Percentiles rank a stretch among this genome's conserved stretches.
Conservation (phyloP, 2,113 vertebrate genomes). For the Cryptotis parvus region DNA sequence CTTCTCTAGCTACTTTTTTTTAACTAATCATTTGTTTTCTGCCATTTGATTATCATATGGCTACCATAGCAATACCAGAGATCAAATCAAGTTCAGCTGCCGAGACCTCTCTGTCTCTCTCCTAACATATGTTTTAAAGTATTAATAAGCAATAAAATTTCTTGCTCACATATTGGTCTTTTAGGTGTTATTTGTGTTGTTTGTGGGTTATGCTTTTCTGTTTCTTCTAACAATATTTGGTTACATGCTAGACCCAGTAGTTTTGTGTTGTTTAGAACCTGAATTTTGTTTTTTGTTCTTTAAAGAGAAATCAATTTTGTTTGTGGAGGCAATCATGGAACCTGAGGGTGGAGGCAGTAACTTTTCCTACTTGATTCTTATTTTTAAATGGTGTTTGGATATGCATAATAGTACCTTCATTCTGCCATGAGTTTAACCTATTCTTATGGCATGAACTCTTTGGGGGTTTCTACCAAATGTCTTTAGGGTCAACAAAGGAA, state of each 20-base stretch:
- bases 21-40: not conserved
- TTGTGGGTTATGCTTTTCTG: not conserved
- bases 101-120: too few relatives aligned
- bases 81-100: too few relatives aligned
- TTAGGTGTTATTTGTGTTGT: not conserved
- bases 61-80: too few relatives aligned
- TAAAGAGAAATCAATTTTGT: not conserved
- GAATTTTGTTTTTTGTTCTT: slow-evolving; percentile 20
- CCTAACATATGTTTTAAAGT: too few relatives aligned
- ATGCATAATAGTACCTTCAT: not conserved
- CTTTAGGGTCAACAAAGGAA: too few relatives aligned
- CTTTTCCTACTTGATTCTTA: not conserved
- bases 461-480: not conserved
- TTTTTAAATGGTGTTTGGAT: not conserved
- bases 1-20: not conserved
- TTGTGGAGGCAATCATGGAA: not conserved
- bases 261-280: not conserved
- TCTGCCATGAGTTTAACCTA: not conserved
- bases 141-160: not conserved
- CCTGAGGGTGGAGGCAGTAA: not conserved
- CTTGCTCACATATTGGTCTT: not conserved
- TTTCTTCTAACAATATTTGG: not conserved
- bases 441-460: not conserved
- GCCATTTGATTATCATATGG: not conserved
- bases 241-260: not conserved